Percentiles rank a stretch among this genome's conserved stretches.
phyloP scores from a whole-genome alignment of 2,113 vertebrate species.

The Crotalus viridis region DNA sequence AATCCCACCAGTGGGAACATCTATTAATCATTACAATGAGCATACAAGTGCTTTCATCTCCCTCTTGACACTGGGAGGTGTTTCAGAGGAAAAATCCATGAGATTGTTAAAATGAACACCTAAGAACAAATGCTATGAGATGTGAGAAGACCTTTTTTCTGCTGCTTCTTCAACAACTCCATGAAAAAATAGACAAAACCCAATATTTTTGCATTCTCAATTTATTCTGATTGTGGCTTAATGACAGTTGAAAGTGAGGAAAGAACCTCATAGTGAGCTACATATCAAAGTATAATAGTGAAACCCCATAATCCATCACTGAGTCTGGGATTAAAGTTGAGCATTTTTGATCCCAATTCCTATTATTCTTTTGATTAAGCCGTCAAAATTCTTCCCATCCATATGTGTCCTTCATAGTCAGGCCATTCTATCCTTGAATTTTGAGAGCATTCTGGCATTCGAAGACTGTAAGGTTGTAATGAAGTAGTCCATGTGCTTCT shows the following conservation, averaged over 20 bases:
- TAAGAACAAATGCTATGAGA: too few relatives aligned
- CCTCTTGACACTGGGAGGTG: too few relatives aligned
- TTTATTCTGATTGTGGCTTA: background rate
- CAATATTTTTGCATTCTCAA: background rate
- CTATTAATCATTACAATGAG: too few relatives aligned
- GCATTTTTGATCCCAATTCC: background rate
- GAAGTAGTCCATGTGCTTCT: background rate
- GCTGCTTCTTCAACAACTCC: background rate
- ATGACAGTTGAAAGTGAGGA: background rate
- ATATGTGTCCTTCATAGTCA: background rate
- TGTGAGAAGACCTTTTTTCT: background rate
- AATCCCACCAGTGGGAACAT: too few relatives aligned
- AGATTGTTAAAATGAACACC: too few relatives aligned
- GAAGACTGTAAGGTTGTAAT: rapidly evolving
- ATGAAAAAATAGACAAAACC: background rate
- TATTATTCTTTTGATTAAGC: background rate
- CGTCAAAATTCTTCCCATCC: background rate
- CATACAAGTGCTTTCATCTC: too few relatives aligned
- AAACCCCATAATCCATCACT: too few relatives aligned
- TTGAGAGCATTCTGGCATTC: background rate
- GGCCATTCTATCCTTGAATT: too few relatives aligned
- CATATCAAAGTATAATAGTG: background rate
- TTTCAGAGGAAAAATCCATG: too few relatives aligned
- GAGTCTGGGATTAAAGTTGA: background rate
- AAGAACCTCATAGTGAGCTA: background rate